Evolutionary conservation across 2,888 invertebrate genomes (phyloP), one percentile per base, ranked within the genome.

Genomic region (Oligia fasciuncula): DNA sequence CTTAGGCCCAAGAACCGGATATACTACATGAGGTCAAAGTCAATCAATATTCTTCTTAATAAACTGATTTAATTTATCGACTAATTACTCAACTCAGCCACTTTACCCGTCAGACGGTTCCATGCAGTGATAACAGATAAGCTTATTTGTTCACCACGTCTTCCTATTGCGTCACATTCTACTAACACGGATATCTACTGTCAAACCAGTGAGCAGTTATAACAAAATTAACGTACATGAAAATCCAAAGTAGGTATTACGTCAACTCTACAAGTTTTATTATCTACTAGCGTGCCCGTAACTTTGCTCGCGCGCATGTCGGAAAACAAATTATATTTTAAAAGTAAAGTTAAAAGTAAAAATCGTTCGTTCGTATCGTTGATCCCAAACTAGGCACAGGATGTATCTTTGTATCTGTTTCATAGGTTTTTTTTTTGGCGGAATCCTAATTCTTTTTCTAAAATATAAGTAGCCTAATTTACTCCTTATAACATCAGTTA

Each of bases 91-190:
- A 84, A 78, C 67, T 43, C 60, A 29, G 65, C 29, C 79, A 43
- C 54, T 77, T 29, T 14, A 67, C 79, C 51, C 35, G 79, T 57
- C 84, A 65, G 70, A 60, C 70, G 29, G 74, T 66, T 63, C 73
- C 72, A 72, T 88, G 87, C 86, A 81, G 46, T 81, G 86, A 88
- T 90, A 89, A 87, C 67, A 62, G 80, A 87, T 89, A 87, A 86
- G 67, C 60, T 46, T 76, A 80, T 86, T 72, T 85, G 85, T 87
- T 85, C 86, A 90, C 72, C 76, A 66, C 74, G 71, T 83, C 86
- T 88, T 86, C 85, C 82, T 89, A 90, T 92, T 92, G 89, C 92
- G 90, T 92, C 93, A 92, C 81, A 80, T 68, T 60, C 46, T 54
- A 74, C 35, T 35, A 66, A 60, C 14, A 40, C 23, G 13, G 63